Evolutionary conservation across 2,797 vertebrate genomes (phyloP), one percentile per base, ranked within the genome.

Genomic region (Thunnus albacares): DNA sequence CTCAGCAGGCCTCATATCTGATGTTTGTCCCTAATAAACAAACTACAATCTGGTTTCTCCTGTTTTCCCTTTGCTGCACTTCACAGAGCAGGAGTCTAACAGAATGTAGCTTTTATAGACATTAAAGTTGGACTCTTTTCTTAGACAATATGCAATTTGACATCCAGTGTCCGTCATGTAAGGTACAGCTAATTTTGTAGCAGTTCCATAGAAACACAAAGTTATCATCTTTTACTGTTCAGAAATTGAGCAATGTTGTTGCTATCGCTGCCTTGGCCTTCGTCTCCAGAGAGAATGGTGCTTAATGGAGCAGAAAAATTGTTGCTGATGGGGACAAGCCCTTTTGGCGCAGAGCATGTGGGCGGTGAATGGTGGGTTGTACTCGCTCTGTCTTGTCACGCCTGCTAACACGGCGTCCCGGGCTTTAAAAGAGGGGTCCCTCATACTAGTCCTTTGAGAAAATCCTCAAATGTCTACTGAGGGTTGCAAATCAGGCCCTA

Each of bases 301-400:
- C 62, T 80, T 87, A 85, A 78, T 89, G 77, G 82, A 51, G 63
- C 81, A 76, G 84, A 89, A 79, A 79, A 69, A 58, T 71, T 30
- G 51, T 72, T 72, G 57, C 22, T 84, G 83, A 79, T 77, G 76
- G 43, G 64, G 85, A 82, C 85, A 79, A 75, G 75, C 81, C 52
- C 71, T 76, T 68, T 79, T 80, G 61, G 80, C 80, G 68, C 58
- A 43, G 61, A 75, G 56, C 67, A 59, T 75, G 67, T 64, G 49
- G 64, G 52, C 24, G 71, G 47, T 86, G 64, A 91, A 85, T 84
- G 61, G 75, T 59, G 77, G 86, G 77, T 75, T 71, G 81, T 51
- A 82, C 75, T 83, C 61, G 72, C 51, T 80, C 58, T 64, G 81
- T 82, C 77, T 24, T 58, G 75, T 86, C 81, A 85, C 45, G 38